Percentiles rank a stretch among this genome's conserved stretches.
Conservation (phyloP, 2,888 invertebrate genomes). For the Cylindroiulus punctatus region DNA sequence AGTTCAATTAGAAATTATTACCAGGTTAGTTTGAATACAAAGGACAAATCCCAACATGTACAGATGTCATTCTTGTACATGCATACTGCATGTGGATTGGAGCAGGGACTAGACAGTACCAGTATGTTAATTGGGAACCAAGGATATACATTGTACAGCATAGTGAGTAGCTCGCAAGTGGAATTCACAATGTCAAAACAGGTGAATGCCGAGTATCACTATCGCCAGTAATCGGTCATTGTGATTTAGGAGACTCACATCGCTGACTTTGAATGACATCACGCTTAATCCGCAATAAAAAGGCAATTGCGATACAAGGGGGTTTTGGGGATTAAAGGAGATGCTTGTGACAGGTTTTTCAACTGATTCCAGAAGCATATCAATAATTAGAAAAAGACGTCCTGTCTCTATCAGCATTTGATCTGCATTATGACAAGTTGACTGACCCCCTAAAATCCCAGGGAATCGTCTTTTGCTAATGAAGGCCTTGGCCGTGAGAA, state of each 20-base stretch:
- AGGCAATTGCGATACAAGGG: neutral
- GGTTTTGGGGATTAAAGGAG: neutral
- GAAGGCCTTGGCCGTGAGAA: neutral
- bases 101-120: no score
- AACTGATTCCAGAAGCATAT: neutral
- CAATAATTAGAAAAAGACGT: neutral
- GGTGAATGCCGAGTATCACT: no score
- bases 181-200: no score
- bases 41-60: no score
- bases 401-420: neutral
- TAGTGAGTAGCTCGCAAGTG: no score
- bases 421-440: conserved; percentile 16
- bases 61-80: no score
- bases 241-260: neutral
- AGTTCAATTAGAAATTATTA: no score
- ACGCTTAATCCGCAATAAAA: neutral
- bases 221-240: no score
- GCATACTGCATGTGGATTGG: no score
- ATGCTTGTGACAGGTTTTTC: neutral
- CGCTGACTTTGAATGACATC: neutral
- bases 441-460: neutral
- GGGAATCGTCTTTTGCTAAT: neutral
- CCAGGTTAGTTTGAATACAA: no score
- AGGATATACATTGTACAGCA: no score
- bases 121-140: no score